phyloP scores from a whole-genome alignment of 2,888 invertebrate genomes.

The Eupeodes luniger region DNA sequence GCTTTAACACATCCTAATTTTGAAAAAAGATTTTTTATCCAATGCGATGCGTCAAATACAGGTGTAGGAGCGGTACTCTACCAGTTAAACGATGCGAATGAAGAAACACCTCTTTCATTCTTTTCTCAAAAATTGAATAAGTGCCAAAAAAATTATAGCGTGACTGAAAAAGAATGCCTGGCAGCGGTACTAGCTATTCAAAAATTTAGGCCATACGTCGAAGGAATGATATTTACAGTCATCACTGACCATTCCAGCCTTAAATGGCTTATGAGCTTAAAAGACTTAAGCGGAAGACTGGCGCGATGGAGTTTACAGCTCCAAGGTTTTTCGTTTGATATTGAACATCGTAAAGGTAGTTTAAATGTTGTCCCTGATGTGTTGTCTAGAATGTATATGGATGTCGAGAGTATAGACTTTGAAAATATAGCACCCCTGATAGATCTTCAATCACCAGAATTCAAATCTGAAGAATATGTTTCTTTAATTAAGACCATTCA shows the following conservation, averaged over 20 bases:
- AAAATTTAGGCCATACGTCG: conserved; percentile 19
- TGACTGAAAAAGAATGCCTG: conserved; percentile 15
- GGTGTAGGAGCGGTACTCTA: neutral
- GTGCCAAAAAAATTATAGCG: conserved; percentile 20
- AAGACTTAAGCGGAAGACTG: neutral
- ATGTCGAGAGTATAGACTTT: too few relatives aligned
- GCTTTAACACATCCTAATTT: neutral
- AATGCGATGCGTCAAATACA: neutral
- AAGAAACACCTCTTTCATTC: conserved; percentile 8
- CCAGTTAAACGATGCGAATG: neutral
- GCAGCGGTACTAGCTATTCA: neutral
- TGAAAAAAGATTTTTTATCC: neutral
- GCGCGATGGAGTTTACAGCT: neutral
- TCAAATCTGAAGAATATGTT: too few relatives aligned
- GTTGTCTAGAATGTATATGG: neutral
- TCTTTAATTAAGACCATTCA: too few relatives aligned
- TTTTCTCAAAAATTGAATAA: conserved; percentile 23
- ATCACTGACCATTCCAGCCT: conserved; percentile 2
- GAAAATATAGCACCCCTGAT: too few relatives aligned
- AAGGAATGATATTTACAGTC: neutral
- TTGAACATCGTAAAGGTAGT: neutral
- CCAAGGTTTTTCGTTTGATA: neutral
- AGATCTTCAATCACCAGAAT: too few relatives aligned
- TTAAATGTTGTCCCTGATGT: neutral
- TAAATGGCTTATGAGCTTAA: conserved; percentile 17